Conservation (phyloP, 2,888 invertebrate genomes). For the Ectemnius continuus region DNA sequence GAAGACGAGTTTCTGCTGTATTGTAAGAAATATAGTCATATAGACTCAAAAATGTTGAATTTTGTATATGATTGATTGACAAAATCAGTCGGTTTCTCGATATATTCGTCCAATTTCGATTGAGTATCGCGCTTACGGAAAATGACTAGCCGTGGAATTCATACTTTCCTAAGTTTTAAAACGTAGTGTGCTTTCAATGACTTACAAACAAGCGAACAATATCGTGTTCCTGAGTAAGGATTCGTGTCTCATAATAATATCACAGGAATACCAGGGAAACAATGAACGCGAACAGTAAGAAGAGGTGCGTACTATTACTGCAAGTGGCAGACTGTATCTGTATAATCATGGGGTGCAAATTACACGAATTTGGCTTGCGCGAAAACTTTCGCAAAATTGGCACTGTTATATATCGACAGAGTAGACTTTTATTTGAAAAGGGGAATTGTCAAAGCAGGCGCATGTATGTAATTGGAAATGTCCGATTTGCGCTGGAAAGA, state of each 20-base stretch:
- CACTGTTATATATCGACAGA: conserved; percentile 1
- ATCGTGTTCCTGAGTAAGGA: background rate
- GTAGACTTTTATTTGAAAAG: background rate
- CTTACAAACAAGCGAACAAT: background rate
- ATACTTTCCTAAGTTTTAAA: background rate
- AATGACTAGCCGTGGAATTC: conserved; percentile 4
- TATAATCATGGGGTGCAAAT: background rate
- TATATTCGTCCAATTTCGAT: conserved; percentile 10
- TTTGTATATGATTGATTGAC: conserved; percentile 26
- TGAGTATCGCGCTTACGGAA: background rate
- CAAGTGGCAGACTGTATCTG: background rate
- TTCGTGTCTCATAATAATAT: conserved; percentile 2
- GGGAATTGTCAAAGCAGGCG: background rate
- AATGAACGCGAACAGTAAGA: conserved; percentile 3
- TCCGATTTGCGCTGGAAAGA: background rate
- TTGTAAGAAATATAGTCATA: conserved; percentile 30
- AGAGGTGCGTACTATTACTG: background rate
- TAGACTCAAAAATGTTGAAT: conserved; percentile 33
- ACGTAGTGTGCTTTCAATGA: background rate
- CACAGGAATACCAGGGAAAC: conserved; percentile 6
- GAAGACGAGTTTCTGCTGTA: conserved; percentile 13
- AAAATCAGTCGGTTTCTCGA: conserved; percentile 36
- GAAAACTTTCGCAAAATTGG: conserved; percentile 4
- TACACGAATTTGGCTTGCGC: background rate
- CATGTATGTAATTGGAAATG: background rate